phyloP scores from a whole-genome alignment of 2,113 vertebrate genomes.

The Alces alces region DNA sequence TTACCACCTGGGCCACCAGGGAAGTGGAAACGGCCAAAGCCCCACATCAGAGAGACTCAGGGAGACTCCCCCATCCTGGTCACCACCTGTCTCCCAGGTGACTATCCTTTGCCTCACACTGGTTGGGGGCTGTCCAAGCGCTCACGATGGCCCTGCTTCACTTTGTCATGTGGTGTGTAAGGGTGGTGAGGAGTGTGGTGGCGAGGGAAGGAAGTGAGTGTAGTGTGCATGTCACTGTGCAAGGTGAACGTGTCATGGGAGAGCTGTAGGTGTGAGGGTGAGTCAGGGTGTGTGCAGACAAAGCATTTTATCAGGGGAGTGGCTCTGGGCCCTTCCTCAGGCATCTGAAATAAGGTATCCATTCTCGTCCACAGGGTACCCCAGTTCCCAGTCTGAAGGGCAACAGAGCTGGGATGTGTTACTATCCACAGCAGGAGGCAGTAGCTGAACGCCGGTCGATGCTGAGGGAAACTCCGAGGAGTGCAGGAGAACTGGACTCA shows the following conservation, averaged over 20 bases:
- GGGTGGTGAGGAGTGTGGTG: not conserved
- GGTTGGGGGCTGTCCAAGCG: not conserved
- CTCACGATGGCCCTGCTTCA: not conserved
- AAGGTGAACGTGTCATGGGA: not conserved
- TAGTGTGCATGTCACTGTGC: not conserved
- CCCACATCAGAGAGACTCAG: not conserved
- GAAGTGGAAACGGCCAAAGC: not conserved
- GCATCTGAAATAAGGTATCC: not conserved
- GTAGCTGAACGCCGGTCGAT: not conserved
- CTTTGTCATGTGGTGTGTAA: accelerated
- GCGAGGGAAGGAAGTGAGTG: not conserved
- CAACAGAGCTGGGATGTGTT: not conserved
- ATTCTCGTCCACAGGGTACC: not conserved
- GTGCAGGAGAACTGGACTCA: not conserved
- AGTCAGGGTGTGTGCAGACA: not conserved
- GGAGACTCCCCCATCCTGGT: not conserved
- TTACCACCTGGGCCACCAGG: not conserved
- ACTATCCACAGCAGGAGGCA: not conserved
- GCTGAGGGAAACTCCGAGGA: not conserved
- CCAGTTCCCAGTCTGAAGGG: not conserved
- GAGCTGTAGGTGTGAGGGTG: not conserved
- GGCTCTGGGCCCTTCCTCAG: not conserved
- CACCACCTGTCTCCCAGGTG: not conserved
- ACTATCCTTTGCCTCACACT: not conserved
- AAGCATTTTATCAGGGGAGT: not conserved